These are phyloP conservation scores for Polymixis flavicincta DNA, from an alignment of 2,888 invertebrate genomes.

Conservation along the genomic window DNA sequence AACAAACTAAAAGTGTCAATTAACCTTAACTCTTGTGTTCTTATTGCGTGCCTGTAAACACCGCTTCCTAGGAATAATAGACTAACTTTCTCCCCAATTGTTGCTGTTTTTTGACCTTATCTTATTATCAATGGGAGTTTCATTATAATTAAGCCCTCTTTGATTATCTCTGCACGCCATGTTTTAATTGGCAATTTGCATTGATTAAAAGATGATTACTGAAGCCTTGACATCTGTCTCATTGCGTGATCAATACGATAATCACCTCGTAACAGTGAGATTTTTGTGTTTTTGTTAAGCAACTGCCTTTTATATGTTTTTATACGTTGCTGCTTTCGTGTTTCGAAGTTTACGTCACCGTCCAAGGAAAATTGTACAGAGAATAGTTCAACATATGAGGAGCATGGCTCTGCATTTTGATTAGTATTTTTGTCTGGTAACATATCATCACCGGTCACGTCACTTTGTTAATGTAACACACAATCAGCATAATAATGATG, in stretches of 20 bases:
- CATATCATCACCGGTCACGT: constrained; percentile 60
- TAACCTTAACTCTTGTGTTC: constrained; percentile 61
- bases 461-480: constrained; percentile 60
- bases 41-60: constrained; percentile 65
- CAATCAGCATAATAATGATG: constrained; percentile 67
- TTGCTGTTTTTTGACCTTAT: constrained; percentile 62
- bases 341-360: constrained; percentile 53
- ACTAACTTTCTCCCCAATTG: constrained; percentile 61
- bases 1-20: constrained; percentile 68
- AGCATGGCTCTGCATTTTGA: constrained; percentile 65
- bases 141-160: constrained; percentile 63
- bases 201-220: constrained; percentile 74
- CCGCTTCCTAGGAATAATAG: constrained; percentile 58
- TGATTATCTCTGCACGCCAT: constrained; percentile 66
- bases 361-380: constrained; percentile 40
- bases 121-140: constrained; percentile 65
- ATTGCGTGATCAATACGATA: constrained; percentile 70
- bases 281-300: constrained; percentile 57
- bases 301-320: constrained; percentile 56
- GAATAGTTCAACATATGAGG: constrained; percentile 44
- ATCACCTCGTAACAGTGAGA: constrained; percentile 57
- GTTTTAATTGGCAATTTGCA: constrained; percentile 81
- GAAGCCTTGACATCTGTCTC: constrained; percentile 74
- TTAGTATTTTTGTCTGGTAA: constrained; percentile 61
- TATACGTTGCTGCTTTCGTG: constrained; percentile 30